phyloP scores from a whole-genome alignment of 1,140 invertebrate genomes.

The Copidosoma floridanum region DNA sequence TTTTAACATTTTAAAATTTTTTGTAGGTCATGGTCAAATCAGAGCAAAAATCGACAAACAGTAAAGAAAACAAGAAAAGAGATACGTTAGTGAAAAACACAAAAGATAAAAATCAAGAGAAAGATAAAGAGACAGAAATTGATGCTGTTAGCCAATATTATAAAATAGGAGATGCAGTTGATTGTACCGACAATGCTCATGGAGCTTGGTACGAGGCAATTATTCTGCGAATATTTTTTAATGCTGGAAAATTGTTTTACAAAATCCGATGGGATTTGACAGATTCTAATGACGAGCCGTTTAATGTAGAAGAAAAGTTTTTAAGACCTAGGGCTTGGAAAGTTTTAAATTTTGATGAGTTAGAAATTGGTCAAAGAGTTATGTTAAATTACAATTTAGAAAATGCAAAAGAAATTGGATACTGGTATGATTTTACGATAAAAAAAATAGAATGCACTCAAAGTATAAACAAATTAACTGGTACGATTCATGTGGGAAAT shows the following conservation, averaged over 20 bases:
- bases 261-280: conserved; percentile 52
- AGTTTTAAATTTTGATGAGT: conserved; percentile 58
- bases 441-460: conserved; percentile 42
- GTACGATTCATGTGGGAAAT: conserved; percentile 44
- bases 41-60: background rate
- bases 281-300: conserved; percentile 49
- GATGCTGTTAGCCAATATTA: conserved; percentile 61
- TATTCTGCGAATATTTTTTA: conserved; percentile 54
- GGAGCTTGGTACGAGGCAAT: conserved; percentile 69
- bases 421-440: conserved; percentile 72
- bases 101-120: conserved; percentile 32
- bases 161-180: conserved; percentile 69
- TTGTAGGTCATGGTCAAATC: conserved; percentile 26
- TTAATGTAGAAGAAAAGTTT: conserved; percentile 57
- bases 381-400: conserved; percentile 80
- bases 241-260: conserved; percentile 47
- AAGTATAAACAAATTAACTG: conserved; percentile 37
- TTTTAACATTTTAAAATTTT: background rate
- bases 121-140: conserved; percentile 38
- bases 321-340: conserved; percentile 69
- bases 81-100: conserved; percentile 39
- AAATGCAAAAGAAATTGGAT: conserved; percentile 65
- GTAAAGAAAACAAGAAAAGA: background rate
- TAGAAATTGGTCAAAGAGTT: conserved; percentile 64
- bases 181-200: conserved; percentile 60